Base-by-base conservation (phyloP, 1,140 invertebrate genomes). In the Calliopsis andreniformis region DNA sequence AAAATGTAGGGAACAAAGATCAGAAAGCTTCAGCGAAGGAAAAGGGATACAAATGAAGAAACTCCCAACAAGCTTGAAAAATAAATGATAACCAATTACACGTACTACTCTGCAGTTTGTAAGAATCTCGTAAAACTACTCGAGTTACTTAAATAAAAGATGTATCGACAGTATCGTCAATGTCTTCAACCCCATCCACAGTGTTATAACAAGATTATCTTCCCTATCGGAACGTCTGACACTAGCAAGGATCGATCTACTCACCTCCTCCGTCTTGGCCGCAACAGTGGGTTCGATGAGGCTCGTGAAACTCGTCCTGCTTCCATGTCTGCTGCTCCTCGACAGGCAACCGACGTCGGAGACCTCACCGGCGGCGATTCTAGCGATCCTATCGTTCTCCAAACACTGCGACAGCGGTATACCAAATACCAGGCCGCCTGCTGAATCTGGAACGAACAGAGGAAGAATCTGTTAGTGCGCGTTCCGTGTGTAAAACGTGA, bases 331-430 rank as follows among this genome's bases (percentile, higher is more conserved):
- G 73, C 90, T 91, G 73, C 76, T 90, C 56, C 88, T 86, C 16
- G 87, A 87, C 39, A 90, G 68, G 28, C 87, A 88, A 14, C 89
- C 89, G 53, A 92, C 87, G 55, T 91, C 90, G 12, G 69, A 59
- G 8, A 87, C 76, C 55, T 89, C 90, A n/a, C 90, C 92, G n/a
- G 89, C 83, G 14, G 88, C 91, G 14, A 91, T 90, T 68, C 91
- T 89, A 23, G 90, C 89, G 53, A 93, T 71, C 59, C 93, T 89
- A 88, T 98, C 97, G 81, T 97, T 96, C 84, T 96, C 95, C 67
- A 98, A 94, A 86, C 97, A 98, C 84, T 96, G 95, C 45, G 94
- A 92, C 77, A 98, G 90, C 8, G 97, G 94, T 78, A 97, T 95
- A 3, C 97, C 97, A 87, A 98, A 98, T 73, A 98, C 95, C 71